Evolutionary conservation across 2,113 vertebrate genomes (phyloP), one percentile per base, ranked within the genome.

Genomic region (Scortum barcoo): DNA sequence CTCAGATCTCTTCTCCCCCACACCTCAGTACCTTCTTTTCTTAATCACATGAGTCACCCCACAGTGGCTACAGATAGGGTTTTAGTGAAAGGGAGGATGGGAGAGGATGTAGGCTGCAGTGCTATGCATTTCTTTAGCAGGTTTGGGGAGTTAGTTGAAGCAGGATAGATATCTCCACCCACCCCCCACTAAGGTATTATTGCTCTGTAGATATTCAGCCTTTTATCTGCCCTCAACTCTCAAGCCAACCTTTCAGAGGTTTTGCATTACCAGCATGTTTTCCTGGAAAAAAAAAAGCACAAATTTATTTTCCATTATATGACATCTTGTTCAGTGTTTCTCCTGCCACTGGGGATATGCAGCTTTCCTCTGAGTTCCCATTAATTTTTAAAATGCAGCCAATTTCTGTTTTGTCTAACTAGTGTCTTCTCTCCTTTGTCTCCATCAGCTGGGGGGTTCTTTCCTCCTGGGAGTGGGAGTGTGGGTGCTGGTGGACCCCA

Each of bases 401-500:
- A 24, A 4, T 79, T 87, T 76, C 46, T 80, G 58, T 84, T 85
- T 83, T 84, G 62, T 79, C 72, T 82, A 58, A 82, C 72, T 19
- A 6, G 8, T 68, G 50, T 67, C 57, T 66, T 78, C 40, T 78
- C 72, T 46, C 26, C 16, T 44, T 8, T 79, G 20, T 28, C 12
- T 80, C 62, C 69, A 51, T 36, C 95, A 99, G 98, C 93, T 99
- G 78, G 97, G 97, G 7, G 98, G 98, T 26, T 95, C 96, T 0
- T 98, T 97, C 92, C 95, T 99, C 80, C 95, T 99, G 22, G 97
- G 97, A 72, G 87, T 98, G 0, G 97, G 97, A 30, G 96, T 97
- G 87, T 99, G 98, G 98, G 97, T 99, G 83, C 92, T 99, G 36
- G 97, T 98, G 93, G 97, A 99, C 90, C 97, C 97, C 65, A 97